Base-by-base conservation (phyloP, 1,140 invertebrate genomes). In the Arion vulgaris region DNA sequence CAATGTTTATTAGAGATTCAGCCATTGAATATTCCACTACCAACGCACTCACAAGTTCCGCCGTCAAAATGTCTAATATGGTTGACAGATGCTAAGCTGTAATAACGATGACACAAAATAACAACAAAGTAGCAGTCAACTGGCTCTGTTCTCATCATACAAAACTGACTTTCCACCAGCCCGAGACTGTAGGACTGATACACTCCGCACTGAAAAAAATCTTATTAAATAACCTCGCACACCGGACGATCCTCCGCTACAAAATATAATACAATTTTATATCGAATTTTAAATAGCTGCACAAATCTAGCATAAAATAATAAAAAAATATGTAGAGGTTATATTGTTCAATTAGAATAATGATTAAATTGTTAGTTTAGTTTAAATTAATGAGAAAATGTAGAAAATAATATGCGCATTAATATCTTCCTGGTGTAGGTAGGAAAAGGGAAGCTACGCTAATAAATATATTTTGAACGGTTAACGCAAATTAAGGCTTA, bases 1-100 rank as follows among this genome's bases (percentile, higher is more conserved):
- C 39, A 7, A 38, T 71, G 32, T 34, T 26, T 32, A 51, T 80
- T 2, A 36, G 32, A 45, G 57, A 49, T 71, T 81, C 80, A 81
- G 80, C 80, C 80, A 81, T 81, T 81, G 80, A 81, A 81, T 73
- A 81, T 51, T 73, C 71, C 80, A 51, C 80, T 81, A 74, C 68
- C 71, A 32, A 73, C 41, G 19, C 51, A 81, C 41, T 74, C 41
- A 39, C 45, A 41, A 45, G 80, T 81, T 81, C 80, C 80, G 23
- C 80, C 80, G 80, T 81, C 80, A 32, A 81, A 81, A 74, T 57
- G 69, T 74, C 62, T 81, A 69, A 17, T 73, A 57, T 81, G 69
- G n/a, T 57, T 81, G n/a, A 73, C 49, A 57, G 39, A 72, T 17
- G 34, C 15, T 57, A 71, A 73, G 49, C 23, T 81, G 34, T 51